These are phyloP conservation scores for Phytoseiulus persimilis DNA, from an alignment of 2,888 invertebrate species.

Conservation along the genomic window DNA sequence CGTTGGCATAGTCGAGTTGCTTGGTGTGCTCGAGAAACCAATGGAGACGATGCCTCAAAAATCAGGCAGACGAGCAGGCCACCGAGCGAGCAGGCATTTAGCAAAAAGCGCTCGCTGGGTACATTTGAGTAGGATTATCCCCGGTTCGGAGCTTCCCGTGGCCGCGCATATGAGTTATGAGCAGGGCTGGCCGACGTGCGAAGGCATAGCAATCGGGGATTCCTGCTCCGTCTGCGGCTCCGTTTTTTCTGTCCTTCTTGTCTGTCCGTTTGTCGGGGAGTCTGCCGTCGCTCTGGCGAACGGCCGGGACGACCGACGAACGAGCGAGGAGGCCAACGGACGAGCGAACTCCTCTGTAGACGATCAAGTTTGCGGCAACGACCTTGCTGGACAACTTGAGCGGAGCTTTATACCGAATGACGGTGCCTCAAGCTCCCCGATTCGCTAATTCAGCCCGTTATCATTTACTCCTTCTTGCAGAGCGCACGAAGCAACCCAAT, in stretches of 20 bases:
- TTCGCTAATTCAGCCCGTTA: background rate
- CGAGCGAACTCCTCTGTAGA: background rate
- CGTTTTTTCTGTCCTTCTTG: background rate
- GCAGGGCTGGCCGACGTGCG: constrained; percentile 9
- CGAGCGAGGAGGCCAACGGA: background rate
- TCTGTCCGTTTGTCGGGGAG: background rate
- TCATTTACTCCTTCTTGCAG: background rate
- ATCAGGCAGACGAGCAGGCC: too few species aligned
- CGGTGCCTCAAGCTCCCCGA: background rate
- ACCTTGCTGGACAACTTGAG: constrained; percentile 21
- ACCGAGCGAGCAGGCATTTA: constrained; percentile 11
- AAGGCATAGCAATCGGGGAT: constrained; percentile 7
- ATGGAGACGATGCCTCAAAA: background rate
- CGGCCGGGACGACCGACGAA: background rate
- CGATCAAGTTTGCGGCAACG: background rate
- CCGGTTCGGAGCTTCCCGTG: background rate
- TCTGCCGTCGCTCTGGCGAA: background rate
- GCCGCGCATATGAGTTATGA: constrained; percentile 28
- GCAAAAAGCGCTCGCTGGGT: background rate
- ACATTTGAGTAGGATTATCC: constrained; percentile 29
- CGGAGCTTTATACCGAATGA: background rate
- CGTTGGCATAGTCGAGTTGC: background rate
- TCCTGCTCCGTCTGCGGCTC: background rate
- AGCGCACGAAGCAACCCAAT: background rate
- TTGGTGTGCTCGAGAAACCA: background rate